A percentile compares a stretch with the other conserved stretches of the same genome.
These are phyloP conservation scores for Synanthedon andrenaeformis DNA, from an alignment of 2,888 invertebrate species.

Conservation along the genomic window DNA sequence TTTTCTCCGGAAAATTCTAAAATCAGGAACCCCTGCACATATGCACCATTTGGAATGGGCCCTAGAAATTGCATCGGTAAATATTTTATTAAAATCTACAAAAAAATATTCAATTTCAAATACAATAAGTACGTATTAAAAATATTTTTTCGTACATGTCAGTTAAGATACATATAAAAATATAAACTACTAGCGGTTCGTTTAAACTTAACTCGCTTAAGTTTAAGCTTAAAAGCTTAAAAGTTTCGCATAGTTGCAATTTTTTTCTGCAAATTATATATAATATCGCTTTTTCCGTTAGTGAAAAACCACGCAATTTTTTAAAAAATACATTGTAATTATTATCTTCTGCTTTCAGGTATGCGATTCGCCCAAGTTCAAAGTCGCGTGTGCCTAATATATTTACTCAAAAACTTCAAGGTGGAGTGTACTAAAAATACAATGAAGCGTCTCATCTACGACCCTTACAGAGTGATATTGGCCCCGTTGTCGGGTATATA, in stretches of 20 bases:
- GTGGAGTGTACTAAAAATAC: conserved; percentile 7
- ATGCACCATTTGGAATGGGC: conserved; percentile 12
- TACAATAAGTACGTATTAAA: too few species aligned
- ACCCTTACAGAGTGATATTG: neutral
- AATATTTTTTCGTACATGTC: too few species aligned
- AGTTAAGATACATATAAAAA: too few species aligned
- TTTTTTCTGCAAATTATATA: neutral
- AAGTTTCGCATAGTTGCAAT: too few species aligned
- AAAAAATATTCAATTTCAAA: neutral
- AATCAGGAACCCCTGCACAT: conserved; percentile 9
- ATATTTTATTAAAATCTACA: neutral
- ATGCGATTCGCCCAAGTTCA: conserved; percentile 10
- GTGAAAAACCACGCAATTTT: too few species aligned
- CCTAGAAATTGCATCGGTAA: conserved; percentile 13
- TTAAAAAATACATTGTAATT: neutral
- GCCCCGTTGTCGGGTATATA: neutral
- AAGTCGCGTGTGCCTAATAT: conserved; percentile 6
- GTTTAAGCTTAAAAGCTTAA: conserved; percentile 1
- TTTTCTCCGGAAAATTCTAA: conserved; percentile 11
- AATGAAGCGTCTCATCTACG: neutral
- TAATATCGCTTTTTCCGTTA: too few species aligned
- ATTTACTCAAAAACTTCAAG: conserved; percentile 8
- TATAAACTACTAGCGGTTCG: too few species aligned
- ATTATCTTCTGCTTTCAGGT: conserved; percentile 2
- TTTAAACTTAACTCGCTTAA: too few species aligned